Evolutionary conservation across 2,888 invertebrate species (phyloP), one percentile per base, ranked within the genome.

Genomic region (Alcis repandata): DNA sequence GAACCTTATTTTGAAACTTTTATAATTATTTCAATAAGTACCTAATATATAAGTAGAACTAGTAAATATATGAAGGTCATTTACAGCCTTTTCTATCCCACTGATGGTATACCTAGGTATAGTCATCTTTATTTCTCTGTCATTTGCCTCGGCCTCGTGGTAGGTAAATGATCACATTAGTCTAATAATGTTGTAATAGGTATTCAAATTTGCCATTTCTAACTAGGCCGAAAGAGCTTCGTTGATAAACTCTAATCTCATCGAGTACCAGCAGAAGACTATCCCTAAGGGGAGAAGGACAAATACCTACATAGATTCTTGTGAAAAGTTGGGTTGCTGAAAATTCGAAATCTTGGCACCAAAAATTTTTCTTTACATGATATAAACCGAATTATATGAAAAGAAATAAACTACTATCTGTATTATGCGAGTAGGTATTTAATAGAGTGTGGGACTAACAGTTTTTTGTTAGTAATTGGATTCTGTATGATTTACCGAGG

Each of bases 401-500:
- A 45, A 45, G 1, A 33, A 56, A 33, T 36, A 3, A 8, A 56
- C n/a, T 3, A 45, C 13, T 45, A 56, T 48, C 62, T 61, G 54
- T 62, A 69, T 67, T 68, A 51, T 19, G 36, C 11, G 19, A 17
- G 20, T 51, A 51, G 9, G 43, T 45, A 56, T 52, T 46, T 60
- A 63, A 15, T 67, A 63, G 66, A 63, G 61, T 67, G 74, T 75
- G 65, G 70, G 83, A 80, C 72, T 85, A 86, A 85, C 85, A 84
- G 85, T 88, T 91, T 90, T 91, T 91, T 88, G 84, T 76, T 77
- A 77, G 88, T 92, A 92, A 92, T 92, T 91, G 92, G 90, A 85
- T 92, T 92, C 87, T 84, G 87, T 89, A 74, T 88, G 92, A 92
- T 91, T 88, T 91, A 90, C 85, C 75, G 77, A 77, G 82, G 77